A percentile compares a stretch with the other conserved stretches of the same genome.
phyloP scores from a whole-genome alignment of 2,888 invertebrate species.

The Stenodera caucasica region DNA sequence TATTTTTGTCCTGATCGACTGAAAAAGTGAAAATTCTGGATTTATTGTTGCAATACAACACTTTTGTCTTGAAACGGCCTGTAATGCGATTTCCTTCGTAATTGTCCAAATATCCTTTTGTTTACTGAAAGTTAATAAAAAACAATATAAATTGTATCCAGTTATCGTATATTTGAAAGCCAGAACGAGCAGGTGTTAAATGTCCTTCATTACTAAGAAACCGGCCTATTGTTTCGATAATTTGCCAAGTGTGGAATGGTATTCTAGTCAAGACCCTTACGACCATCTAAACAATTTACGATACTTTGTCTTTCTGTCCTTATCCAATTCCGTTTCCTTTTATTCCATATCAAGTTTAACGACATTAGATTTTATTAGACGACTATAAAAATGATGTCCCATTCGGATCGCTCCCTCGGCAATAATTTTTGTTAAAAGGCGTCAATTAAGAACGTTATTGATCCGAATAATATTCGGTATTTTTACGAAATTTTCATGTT shows the following conservation, averaged over 20 bases:
- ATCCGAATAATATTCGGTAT: no score
- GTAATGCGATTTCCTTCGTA: not conserved
- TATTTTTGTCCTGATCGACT: no score
- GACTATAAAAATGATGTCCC: not conserved
- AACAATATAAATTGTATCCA: not conserved
- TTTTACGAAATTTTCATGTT: no score
- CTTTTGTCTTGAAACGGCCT: not conserved
- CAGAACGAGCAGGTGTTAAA: not conserved
- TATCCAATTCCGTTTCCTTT: not conserved
- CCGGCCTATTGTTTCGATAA: conserved; percentile 4
- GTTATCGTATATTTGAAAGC: not conserved
- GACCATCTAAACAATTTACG: conserved; percentile 1
- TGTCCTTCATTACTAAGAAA: conserved; percentile 4
- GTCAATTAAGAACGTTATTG: no score
- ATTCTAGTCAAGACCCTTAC: not conserved
- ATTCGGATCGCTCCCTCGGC: not conserved
- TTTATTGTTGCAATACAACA: no score
- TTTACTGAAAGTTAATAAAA: not conserved
- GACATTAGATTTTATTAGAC: conserved; percentile 3
- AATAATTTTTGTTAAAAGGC: not conserved
- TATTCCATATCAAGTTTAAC: not conserved
- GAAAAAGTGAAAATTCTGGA: no score
- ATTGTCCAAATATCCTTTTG: not conserved
- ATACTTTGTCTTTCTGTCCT: conserved; percentile 3
- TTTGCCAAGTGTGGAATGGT: conserved; percentile 8